These are phyloP conservation scores for Esperia sulphurella DNA, from an alignment of 2,888 invertebrate species.

Conservation along the genomic window DNA sequence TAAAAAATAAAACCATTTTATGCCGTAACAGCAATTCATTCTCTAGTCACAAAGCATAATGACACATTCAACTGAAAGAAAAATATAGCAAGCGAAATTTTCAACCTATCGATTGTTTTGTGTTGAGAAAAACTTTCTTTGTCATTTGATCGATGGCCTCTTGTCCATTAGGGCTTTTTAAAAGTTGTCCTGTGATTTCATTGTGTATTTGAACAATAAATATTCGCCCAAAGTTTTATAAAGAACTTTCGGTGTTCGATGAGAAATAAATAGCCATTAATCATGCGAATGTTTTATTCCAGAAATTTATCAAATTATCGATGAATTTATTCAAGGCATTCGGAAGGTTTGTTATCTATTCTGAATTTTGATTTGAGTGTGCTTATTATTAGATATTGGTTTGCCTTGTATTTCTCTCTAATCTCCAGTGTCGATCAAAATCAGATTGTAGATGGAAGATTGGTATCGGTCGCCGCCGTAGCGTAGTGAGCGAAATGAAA, in stretches of 20 bases:
- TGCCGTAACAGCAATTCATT: slow-evolving; percentile 26
- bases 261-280: slow-evolving; percentile 59
- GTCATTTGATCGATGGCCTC: slow-evolving; percentile 74
- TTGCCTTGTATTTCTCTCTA: neutral
- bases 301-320: slow-evolving; percentile 22
- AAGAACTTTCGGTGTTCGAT: slow-evolving; percentile 42
- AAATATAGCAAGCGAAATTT: slow-evolving; percentile 47
- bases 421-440: slow-evolving; percentile 37
- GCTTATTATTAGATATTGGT: no score
- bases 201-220: slow-evolving; percentile 56
- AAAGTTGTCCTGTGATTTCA: slow-evolving; percentile 72
- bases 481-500: neutral
- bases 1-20: slow-evolving; percentile 10
- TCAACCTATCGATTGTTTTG: slow-evolving; percentile 60
- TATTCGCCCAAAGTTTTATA: slow-evolving; percentile 53
- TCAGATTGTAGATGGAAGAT: slow-evolving; percentile 58
- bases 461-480: slow-evolving; percentile 31
- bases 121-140: slow-evolving; percentile 68
- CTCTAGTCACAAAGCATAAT: slow-evolving; percentile 37
- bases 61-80: slow-evolving; percentile 46
- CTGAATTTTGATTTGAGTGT: neutral
- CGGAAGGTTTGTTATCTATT: neutral
- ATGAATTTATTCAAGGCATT: no score
- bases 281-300: slow-evolving; percentile 50
- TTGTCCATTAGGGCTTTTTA: slow-evolving; percentile 75